A percentile compares a stretch with the other conserved stretches of the same genome.
Conservation (phyloP, 2,888 invertebrate genomes). For the Sycophila texana region DNA sequence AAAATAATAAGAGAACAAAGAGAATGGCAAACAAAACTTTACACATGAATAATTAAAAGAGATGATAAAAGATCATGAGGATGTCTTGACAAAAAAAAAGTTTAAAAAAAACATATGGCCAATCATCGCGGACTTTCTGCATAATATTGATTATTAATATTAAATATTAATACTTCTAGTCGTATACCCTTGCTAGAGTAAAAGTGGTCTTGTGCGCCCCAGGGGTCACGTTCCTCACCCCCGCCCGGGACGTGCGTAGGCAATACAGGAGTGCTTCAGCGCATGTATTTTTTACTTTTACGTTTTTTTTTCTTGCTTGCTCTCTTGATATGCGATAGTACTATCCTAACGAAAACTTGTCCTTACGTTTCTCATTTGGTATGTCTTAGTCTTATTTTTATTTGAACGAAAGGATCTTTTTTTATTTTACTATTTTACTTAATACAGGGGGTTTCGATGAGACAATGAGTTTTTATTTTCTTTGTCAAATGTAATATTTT, state of each 20-base stretch:
- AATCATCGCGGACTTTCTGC: conserved; percentile 71
- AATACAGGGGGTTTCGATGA: conserved; percentile 63
- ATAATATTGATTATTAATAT: conserved; percentile 69
- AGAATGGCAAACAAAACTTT: conserved; percentile 43
- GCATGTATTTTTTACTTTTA: conserved; percentile 63
- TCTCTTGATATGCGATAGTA: conserved; percentile 74
- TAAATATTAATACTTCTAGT: conserved; percentile 75
- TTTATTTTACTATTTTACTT: conserved; percentile 61
- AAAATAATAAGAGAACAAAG: conserved; percentile 42
- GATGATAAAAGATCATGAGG: neutral
- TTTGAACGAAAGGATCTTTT: conserved; percentile 59
- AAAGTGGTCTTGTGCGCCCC: conserved; percentile 72
- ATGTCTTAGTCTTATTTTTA: conserved; percentile 74
- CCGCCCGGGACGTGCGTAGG: conserved; percentile 69
- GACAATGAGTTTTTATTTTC: conserved; percentile 62
- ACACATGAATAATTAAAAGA: conserved; percentile 29
- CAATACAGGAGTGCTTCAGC: conserved; percentile 72
- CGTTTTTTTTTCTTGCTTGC: conserved; percentile 61
- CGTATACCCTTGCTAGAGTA: conserved; percentile 75
- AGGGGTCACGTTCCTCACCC: conserved; percentile 51
- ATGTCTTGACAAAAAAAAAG: conserved; percentile 31
- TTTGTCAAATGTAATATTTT: conserved; percentile 58
- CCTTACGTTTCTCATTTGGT: conserved; percentile 74
- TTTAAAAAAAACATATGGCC: conserved; percentile 65
- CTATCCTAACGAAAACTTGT: conserved; percentile 72